A percentile compares a stretch with the other conserved stretches of the same genome.
phyloP scores from a whole-genome alignment of 2,113 vertebrate genomes.

The Benitochromis conjunctus region DNA sequence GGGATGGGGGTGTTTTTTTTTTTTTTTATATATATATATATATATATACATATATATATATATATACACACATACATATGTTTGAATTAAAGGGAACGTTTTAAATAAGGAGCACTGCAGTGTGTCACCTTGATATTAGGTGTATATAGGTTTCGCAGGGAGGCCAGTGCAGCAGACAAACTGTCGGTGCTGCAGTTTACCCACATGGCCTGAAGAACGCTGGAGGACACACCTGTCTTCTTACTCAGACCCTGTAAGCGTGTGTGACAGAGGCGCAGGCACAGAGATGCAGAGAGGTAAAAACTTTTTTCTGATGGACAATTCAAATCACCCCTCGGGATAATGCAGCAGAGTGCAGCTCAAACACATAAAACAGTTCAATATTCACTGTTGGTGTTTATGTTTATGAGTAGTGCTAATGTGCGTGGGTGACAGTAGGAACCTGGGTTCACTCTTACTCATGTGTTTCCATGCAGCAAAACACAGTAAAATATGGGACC shows the following conservation, averaged over 20 bases:
- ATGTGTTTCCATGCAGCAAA: neutral
- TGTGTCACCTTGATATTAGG: slow-evolving; percentile 92
- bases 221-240: slow-evolving; percentile 92
- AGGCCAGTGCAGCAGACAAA: slow-evolving; percentile 90
- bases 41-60: too few species aligned
- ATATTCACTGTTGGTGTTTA: slow-evolving; percentile 13
- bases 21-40: too few species aligned
- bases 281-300: neutral
- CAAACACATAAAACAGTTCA: slow-evolving; percentile 1
- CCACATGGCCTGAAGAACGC: slow-evolving; percentile 94
- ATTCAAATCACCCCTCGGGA: slow-evolving; percentile 41
- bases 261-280: neutral
- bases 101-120: neutral
- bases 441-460: neutral
- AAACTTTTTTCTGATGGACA: slow-evolving; percentile 64
- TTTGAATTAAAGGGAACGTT: neutral
- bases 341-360: neutral
- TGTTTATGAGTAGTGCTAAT: slow-evolving; percentile 25
- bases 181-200: slow-evolving; percentile 92
- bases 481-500: neutral
- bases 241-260: slow-evolving; percentile 88
- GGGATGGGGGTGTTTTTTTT: too few species aligned
- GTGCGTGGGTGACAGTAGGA: neutral
- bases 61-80: neutral
- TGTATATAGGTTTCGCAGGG: slow-evolving; percentile 95